phyloP scores from a whole-genome alignment of 2,113 vertebrate genomes.

The Phylloscopus whistleri region DNA sequence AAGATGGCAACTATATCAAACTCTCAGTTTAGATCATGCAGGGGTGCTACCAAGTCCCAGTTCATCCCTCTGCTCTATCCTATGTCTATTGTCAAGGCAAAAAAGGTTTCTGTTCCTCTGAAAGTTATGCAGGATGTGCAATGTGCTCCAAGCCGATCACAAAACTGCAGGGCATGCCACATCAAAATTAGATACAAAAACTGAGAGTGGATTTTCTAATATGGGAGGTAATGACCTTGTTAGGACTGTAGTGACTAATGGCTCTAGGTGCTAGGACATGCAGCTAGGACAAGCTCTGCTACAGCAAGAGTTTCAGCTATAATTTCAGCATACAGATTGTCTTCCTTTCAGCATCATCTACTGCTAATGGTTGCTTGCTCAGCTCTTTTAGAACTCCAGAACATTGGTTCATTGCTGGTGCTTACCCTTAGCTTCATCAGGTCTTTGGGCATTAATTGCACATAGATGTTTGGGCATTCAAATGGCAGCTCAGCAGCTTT shows the following conservation, averaged over 20 bases:
- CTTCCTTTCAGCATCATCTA: background rate
- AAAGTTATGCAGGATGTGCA: background rate
- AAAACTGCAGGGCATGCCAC: background rate
- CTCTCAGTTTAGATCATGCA: background rate
- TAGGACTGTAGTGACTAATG: background rate
- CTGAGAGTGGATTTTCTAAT: background rate
- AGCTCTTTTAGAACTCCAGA: background rate
- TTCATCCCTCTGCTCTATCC: background rate
- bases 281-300: background rate
- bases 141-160: background rate
- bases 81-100: background rate
- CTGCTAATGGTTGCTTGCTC: background rate
- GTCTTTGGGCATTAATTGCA: background rate
- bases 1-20: background rate
- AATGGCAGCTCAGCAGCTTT: slow-evolving; percentile 13
- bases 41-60: background rate
- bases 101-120: background rate
- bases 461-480: background rate
- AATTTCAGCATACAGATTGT: background rate
- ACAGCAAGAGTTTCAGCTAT: background rate
- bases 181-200: background rate
- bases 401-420: background rate
- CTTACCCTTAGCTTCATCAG: background rate
- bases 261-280: background rate
- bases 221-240: background rate